Evolutionary conservation across 2,888 invertebrate species (phyloP).

Genomic region (Tetragonisca angustula): DNA sequence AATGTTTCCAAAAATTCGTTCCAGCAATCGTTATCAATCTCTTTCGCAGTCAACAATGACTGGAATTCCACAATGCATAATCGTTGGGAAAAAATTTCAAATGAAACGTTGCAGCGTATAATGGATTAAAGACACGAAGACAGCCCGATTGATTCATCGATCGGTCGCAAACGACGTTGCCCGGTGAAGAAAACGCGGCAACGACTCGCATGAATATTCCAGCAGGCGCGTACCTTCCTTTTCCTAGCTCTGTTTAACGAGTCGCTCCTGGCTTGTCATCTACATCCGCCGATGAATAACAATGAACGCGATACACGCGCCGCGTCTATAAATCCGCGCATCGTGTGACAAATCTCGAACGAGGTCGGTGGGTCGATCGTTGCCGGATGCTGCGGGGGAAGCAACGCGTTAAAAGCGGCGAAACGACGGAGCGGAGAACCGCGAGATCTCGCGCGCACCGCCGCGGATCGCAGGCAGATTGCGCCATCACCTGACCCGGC

Average conservation of each 20-base stretch:
- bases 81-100: too few species aligned
- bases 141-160: background rate
- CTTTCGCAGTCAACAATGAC: too few species aligned
- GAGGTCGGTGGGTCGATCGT: conserved; percentile 16
- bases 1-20: too few species aligned
- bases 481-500: background rate
- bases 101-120: too few species aligned
- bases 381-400: background rate
- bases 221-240: conserved; percentile 61
- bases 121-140: too few species aligned
- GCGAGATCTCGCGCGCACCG: background rate
- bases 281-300: conserved; percentile 75
- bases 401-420: conserved; percentile 48
- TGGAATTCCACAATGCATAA: too few species aligned
- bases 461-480: background rate
- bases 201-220: conserved; percentile 61
- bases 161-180: background rate
- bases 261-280: conserved; percentile 70
- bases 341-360: conserved; percentile 68
- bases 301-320: conserved; percentile 65
- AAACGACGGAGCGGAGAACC: conserved; percentile 42
- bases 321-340: conserved; percentile 70
- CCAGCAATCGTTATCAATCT: too few species aligned
- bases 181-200: conserved; percentile 4
- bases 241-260: conserved; percentile 68